These are phyloP conservation scores for Naja naja DNA, from an alignment of 2,113 vertebrate genomes.

Conservation along the genomic window DNA sequence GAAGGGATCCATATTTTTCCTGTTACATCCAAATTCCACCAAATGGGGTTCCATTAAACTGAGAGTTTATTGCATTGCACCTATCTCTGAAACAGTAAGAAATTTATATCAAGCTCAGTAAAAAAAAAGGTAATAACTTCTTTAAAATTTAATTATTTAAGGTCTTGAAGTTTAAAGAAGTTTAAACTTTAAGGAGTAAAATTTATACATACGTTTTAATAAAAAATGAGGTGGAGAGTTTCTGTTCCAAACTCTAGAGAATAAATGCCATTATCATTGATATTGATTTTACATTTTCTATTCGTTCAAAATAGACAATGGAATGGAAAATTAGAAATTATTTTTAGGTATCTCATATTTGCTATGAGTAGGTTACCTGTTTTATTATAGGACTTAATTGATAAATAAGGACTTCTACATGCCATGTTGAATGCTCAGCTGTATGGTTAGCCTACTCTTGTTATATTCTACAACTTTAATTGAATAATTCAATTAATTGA, in stretches of 20 bases:
- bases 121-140: neutral
- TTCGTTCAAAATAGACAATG: neutral
- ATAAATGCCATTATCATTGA: neutral
- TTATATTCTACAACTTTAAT: neutral
- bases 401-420: neutral
- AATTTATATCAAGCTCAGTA: neutral
- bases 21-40: neutral
- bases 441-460: neutral
- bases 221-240: neutral
- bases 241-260: neutral
- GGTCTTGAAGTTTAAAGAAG: neutral
- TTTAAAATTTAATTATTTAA: neutral
- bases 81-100: neutral
- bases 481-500: neutral
- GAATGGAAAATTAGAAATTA: neutral
- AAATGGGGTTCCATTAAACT: neutral
- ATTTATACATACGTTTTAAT: neutral
- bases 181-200: neutral
- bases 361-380: neutral
- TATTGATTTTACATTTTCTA: neutral
- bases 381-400: neutral
- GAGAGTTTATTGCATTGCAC: neutral
- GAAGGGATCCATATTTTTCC: neutral
- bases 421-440: neutral
- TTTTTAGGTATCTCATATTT: neutral